Conservation (phyloP, 30 jellyfish, hydroid and myxozoan genomes). For the Aurelia aurita region DNA sequence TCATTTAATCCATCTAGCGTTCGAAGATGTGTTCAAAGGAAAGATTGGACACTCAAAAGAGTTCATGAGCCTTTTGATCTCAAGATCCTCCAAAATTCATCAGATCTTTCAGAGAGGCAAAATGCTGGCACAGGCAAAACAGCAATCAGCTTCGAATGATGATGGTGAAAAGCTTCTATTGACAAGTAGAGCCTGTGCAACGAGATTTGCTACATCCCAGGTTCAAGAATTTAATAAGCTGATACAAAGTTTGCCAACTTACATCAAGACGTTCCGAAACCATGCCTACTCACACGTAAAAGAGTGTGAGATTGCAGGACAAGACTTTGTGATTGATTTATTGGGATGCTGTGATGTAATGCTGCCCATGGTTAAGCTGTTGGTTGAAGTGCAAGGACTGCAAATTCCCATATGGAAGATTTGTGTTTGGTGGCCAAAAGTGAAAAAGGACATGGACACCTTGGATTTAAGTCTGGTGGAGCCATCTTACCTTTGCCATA, state of each 20-base stretch:
- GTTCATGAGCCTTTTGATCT: neutral
- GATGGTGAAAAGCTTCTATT: neutral
- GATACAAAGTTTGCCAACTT: neutral
- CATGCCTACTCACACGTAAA: neutral
- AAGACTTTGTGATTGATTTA: neutral
- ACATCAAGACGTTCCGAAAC: neutral
- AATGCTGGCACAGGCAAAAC: slow-evolving; percentile 2
- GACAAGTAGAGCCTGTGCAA: neutral
- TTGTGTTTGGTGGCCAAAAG: neutral
- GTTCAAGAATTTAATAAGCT: neutral
- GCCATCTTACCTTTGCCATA: too few species aligned
- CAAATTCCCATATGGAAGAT: neutral
- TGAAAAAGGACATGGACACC: neutral
- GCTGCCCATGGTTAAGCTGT: neutral
- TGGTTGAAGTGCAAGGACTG: neutral
- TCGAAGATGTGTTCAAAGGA: slow-evolving; percentile 17
- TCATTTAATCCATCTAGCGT: neutral
- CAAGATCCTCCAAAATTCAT: neutral
- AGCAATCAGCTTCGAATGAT: neutral
- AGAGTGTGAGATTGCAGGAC: neutral
- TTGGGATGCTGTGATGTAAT: neutral
- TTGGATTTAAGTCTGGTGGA: neutral
- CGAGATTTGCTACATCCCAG: neutral
- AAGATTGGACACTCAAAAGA: slow-evolving; percentile 2
- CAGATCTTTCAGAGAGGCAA: slow-evolving; percentile 18